A percentile compares a stretch with the other conserved stretches of the same genome.
These are phyloP conservation scores for Caenorhabditis sp. DNA, from an alignment of 2,888 invertebrate genomes.

Conservation along the genomic window DNA sequence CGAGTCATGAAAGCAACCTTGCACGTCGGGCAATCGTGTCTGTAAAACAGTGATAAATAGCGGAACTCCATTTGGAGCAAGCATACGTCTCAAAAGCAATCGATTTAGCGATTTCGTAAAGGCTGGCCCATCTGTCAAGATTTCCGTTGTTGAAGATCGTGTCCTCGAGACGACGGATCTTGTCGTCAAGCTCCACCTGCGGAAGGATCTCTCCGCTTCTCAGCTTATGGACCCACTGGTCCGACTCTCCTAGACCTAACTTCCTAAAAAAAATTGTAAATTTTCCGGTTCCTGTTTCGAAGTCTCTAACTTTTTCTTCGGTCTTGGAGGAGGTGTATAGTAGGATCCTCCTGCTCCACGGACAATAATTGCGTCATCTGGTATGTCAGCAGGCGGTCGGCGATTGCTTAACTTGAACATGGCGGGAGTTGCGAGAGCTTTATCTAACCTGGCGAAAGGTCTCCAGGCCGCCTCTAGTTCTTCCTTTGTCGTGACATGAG, in stretches of 20 bases:
- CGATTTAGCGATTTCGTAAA: constrained; percentile 71
- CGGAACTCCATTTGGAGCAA: neutral
- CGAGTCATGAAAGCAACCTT: constrained; percentile 73
- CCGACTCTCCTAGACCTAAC: constrained; percentile 74
- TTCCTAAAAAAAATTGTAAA: constrained; percentile 55
- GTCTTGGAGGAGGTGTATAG: constrained; percentile 63
- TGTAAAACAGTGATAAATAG: constrained; percentile 30
- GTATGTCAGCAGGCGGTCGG: constrained; percentile 76
- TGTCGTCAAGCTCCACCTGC: constrained; percentile 68
- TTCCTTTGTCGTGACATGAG: constrained; percentile 78
- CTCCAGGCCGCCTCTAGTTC: constrained; percentile 79
- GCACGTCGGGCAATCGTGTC: constrained; percentile 77
- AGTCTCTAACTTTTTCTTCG: constrained; percentile 61
- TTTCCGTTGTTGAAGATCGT: constrained; percentile 65
- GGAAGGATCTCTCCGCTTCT: constrained; percentile 75
- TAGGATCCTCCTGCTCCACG: constrained; percentile 72
- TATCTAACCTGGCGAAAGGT: constrained; percentile 77
- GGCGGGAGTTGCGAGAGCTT: neutral
- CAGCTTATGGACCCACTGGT: constrained; percentile 73
- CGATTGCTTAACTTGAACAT: constrained; percentile 72
- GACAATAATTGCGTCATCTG: constrained; percentile 78
- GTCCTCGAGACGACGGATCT: constrained; percentile 66
- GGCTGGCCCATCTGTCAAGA: constrained; percentile 57
- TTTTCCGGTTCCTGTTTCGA: neutral
- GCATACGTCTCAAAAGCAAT: constrained; percentile 73